Base-by-base conservation (phyloP, 2,797 vertebrate species). In the Bufotes viridis region DNA sequence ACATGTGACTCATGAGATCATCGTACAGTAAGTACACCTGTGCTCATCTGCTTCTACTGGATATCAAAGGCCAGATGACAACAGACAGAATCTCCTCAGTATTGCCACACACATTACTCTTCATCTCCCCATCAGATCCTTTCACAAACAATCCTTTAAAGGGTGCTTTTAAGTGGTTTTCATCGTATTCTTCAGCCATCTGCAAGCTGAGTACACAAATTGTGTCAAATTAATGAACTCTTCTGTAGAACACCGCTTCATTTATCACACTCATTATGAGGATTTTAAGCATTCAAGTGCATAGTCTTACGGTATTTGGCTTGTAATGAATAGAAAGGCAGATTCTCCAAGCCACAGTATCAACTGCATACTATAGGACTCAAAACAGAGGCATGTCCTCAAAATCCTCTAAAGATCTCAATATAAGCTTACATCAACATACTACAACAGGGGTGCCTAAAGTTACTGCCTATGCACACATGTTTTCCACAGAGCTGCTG, bases 211-310 rank as follows among this genome's bases (percentile, higher is more conserved):
- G 72, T 86, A 86, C 80, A 89, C 84, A 82, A 51, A 86, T 82
- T 86, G 80, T 89, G 88, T 86, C 11, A 89, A 89, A 86, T 82
- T 86, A 86, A 82, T 86, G 70, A 81, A 86, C 53, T 81, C 82
- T 78, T 82, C 61, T 78, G 61, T 86, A 89, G 61, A 78, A 78
- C 78, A 55, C 79, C 58, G 61, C 60, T 78, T 81, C 63, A 82
- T 86, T 89, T 81, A 57, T 85, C 72, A 89, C 79, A 82, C 70
- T 78, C 61, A 63, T 78, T 82, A 82, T 76, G 55, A 81, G 82
- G 8, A 63, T 84, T 82, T 51, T 78, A 86, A 81, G 69, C 82
- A 84, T 60, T 84, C 42, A 69, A 42, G 53, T 84, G 81, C 61
- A 87, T 61, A 75, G 63, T 82, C 26, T n/a, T 60, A 60, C 7